Evolutionary conservation across 2,888 invertebrate genomes (phyloP).

Genomic region (Ophioninae sp.): DNA sequence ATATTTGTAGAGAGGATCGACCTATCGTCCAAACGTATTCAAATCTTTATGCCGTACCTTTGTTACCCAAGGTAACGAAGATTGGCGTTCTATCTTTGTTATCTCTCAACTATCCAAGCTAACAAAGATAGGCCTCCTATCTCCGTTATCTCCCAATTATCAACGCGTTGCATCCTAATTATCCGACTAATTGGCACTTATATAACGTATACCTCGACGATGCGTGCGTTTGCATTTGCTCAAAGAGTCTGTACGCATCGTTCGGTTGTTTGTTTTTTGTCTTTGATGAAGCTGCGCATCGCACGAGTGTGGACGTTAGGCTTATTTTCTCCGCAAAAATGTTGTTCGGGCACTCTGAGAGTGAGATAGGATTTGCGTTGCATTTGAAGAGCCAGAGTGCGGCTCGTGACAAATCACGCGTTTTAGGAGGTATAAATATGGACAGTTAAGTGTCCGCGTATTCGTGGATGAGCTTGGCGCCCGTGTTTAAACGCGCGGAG

Average conservation of each 20-base stretch:
- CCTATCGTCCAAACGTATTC: constrained; percentile 8
- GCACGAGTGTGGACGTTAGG: background rate
- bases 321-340: background rate
- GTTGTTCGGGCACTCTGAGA: background rate
- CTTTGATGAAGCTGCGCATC: background rate
- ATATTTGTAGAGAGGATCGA: constrained; percentile 13
- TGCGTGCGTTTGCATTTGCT: background rate
- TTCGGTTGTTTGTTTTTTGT: background rate
- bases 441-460: background rate
- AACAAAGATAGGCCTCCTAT: background rate
- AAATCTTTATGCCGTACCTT: background rate
- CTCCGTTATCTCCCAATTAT: background rate
- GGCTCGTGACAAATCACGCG: background rate
- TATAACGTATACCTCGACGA: background rate
- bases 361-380: background rate
- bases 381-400: background rate
- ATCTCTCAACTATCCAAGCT: background rate
- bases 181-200: background rate
- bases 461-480: background rate
- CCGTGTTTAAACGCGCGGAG: background rate
- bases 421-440: background rate
- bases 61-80: background rate
- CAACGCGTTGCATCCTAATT: background rate
- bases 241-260: background rate
- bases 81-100: background rate